Evolutionary conservation across 2,888 invertebrate genomes (phyloP), one percentile per base, ranked within the genome.

Genomic region (Archaeoteleia sp.): DNA sequence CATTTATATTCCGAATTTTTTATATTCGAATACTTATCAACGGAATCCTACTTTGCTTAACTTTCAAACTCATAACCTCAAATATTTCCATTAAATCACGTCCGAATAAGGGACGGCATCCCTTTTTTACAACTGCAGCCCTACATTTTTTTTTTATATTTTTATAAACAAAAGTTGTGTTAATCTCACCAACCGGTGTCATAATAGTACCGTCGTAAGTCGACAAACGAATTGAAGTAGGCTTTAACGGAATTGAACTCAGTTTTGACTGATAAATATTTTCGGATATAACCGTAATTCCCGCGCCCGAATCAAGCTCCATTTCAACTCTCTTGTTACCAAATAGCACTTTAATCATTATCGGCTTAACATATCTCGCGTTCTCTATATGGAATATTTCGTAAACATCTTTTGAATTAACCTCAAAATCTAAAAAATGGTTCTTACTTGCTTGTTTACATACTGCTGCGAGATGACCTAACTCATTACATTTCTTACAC

Each of bases 261-360:
- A 58, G 49, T 9, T 37, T 40, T 9, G 20, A 29, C 13, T 8
- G 8, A 43, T 40, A 62, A 8, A 25, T 6, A 1, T 40, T n/a
- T 8, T 30, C 14, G 1, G 62, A 48, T 20, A 62, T 55, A 13
- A 67, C 63, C 1, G 63, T 53, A 27, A 69, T 61, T 35, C 74
- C 73, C 1, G 76, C 76, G 37, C 78, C 78, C 46, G 74, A 72
- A 46, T 73, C 62, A 17, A 79, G 43, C 57, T 73, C 62, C 25
- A 78, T 65, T 27, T 70, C 57, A 39, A 73, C 45, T 9, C 70
- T 70, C 27, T 69, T 68, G 53, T 57, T 74, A 49, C 70, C 70
- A 25, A 70, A 42, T 29, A 71, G 49, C 7, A 73, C 60, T 40
- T 63, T n/a, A 1, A 53, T 40, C 30, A 60, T 8, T 13, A 62